These are phyloP conservation scores for Alca torda DNA, from an alignment of 2,797 vertebrate genomes.

Conservation along the genomic window DNA sequence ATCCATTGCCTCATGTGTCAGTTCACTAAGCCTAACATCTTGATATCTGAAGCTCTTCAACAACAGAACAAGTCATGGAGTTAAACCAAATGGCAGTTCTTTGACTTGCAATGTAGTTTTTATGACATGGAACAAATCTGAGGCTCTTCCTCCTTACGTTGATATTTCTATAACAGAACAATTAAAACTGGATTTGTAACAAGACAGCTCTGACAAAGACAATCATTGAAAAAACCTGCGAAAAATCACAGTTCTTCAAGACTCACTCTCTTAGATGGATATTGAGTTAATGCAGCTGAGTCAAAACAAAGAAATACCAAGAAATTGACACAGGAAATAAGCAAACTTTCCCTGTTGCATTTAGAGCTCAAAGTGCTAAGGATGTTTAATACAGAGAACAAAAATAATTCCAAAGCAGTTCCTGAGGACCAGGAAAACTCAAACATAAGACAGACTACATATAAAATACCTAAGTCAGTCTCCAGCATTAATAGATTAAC, in stretches of 20 bases:
- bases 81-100: neutral
- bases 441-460: neutral
- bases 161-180: neutral
- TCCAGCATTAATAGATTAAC: neutral
- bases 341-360: neutral
- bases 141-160: neutral
- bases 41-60: neutral
- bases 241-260: neutral
- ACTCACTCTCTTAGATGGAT: neutral
- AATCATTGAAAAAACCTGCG: neutral
- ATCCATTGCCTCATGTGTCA: neutral
- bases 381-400: neutral
- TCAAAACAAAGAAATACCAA: neutral
- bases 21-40: neutral
- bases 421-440: neutral
- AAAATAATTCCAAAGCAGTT: neutral
- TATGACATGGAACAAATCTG: neutral
- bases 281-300: neutral
- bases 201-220: neutral
- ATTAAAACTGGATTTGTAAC: neutral
- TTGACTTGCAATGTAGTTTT: neutral
- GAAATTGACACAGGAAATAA: neutral
- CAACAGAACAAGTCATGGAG: neutral
- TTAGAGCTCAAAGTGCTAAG: neutral
- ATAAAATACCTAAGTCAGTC: neutral